phyloP scores from a whole-genome alignment of 2,888 invertebrate species.

The Drosophila hawaiiensis region DNA sequence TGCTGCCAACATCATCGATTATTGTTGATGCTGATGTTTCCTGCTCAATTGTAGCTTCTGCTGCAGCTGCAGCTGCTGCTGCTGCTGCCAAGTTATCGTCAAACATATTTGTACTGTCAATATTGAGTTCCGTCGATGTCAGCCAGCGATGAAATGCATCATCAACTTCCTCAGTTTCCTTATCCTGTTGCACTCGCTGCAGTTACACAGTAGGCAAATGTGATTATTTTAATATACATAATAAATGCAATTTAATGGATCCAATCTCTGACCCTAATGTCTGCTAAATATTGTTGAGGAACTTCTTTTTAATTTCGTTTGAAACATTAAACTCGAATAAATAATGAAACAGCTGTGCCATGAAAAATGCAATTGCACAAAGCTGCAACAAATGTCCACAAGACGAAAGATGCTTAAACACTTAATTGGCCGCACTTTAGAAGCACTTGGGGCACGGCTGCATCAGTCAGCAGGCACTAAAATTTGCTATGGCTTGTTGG shows the following conservation, averaged over 20 bases:
- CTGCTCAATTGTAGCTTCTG: conserved; percentile 50
- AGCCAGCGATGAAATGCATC: conserved; percentile 83
- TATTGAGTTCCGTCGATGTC: conserved; percentile 81
- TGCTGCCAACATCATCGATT: conserved; percentile 67
- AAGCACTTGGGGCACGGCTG: conserved; percentile 26
- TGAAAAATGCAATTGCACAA: conserved; percentile 61
- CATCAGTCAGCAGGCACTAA: conserved; percentile 3
- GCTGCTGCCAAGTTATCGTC: conserved; percentile 56
- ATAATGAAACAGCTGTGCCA: conserved; percentile 64
- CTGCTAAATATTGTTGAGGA: conserved; percentile 38
- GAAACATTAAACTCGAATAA: conserved; percentile 50
- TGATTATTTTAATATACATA: conserved; percentile 17
- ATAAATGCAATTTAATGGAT: conserved; percentile 27
- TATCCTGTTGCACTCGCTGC: conserved; percentile 37
- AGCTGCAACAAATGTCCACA: conserved; percentile 17
- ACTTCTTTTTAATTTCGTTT: conserved; percentile 16
- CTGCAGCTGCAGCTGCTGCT: conserved; percentile 34
- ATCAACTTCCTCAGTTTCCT: conserved; percentile 69
- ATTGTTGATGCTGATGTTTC: conserved; percentile 65
- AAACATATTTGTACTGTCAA: conserved; percentile 70
- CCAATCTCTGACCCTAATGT: conserved; percentile 21
- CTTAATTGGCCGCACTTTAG: conserved; percentile 52
- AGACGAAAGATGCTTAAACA: conserved; percentile 35
- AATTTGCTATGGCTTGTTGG: conserved; percentile 14
- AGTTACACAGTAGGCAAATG: conserved; percentile 2